These are phyloP conservation scores for Chunga burmeisteri DNA, from an alignment of 2,113 vertebrate species.

Conservation along the genomic window DNA sequence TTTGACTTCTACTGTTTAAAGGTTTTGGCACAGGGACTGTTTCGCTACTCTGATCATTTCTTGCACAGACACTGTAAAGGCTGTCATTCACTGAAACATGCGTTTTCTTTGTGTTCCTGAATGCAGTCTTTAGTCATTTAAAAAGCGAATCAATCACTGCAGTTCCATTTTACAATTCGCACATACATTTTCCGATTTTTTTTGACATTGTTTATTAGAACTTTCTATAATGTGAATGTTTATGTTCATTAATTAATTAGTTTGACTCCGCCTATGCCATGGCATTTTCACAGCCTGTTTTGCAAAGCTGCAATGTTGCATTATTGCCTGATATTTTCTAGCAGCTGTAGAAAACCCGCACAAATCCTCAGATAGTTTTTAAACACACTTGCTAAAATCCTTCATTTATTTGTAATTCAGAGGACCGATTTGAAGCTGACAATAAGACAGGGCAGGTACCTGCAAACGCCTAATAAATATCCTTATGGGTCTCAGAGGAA, in stretches of 20 bases:
- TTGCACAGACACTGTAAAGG: not conserved
- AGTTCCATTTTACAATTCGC: not conserved
- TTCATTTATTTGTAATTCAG: not conserved
- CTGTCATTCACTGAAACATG: not conserved
- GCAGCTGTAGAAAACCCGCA: not conserved
- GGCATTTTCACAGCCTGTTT: slow-evolving; percentile 5
- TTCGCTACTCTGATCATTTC: not conserved
- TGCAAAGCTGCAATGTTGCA: not conserved
- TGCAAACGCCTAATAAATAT: not conserved
- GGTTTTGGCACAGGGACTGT: not conserved
- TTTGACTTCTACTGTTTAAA: not conserved
- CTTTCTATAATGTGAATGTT: not conserved
- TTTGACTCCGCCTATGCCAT: not conserved
- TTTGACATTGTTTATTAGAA: not conserved
- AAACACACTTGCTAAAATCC: not conserved
- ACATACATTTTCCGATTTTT: not conserved
- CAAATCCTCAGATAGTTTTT: not conserved
- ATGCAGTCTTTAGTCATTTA: not conserved
- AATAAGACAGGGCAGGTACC: not conserved
- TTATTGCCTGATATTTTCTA: not conserved
- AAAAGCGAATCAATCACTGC: not conserved
- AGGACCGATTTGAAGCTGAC: not conserved
- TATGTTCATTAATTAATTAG: not conserved
- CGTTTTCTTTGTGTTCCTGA: not conserved
- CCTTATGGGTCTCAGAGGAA: not conserved